phyloP scores from a whole-genome alignment of 2,113 vertebrate genomes.

The Rhynchomys soricoides region DNA sequence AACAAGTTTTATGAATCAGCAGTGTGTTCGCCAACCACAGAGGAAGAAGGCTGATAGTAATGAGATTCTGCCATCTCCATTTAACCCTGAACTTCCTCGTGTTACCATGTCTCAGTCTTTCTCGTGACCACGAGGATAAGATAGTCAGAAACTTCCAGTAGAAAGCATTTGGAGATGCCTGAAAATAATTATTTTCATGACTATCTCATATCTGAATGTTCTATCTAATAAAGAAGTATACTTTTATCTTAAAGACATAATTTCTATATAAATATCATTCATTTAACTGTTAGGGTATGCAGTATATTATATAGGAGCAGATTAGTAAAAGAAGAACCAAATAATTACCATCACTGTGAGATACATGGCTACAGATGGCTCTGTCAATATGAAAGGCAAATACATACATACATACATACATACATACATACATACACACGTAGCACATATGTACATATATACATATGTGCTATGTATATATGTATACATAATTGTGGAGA shows the following conservation, averaged over 20 bases:
- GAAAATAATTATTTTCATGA: slow-evolving; percentile 17
- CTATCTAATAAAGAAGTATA: slow-evolving; percentile 1
- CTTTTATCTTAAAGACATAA: background rate
- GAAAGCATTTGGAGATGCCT: background rate
- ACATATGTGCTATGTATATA: too few species aligned
- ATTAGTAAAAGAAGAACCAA: background rate
- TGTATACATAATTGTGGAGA: background rate
- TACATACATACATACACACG: too few species aligned
- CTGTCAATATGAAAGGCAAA: background rate
- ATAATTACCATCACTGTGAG: background rate
- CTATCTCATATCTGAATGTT: background rate
- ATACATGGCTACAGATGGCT: background rate
- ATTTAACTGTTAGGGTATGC: background rate
- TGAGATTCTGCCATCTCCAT: background rate
- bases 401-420: background rate
- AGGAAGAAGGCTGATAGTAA: background rate
- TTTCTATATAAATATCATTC: background rate
- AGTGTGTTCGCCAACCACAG: background rate
- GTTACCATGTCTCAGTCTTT: background rate
- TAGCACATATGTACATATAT: too few species aligned
- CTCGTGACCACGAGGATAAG: background rate
- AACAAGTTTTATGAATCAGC: background rate
- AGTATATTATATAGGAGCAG: background rate
- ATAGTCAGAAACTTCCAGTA: background rate
- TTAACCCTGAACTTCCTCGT: background rate